Conservation (phyloP, 2,888 invertebrate genomes). For the Rotaria socialis region DNA sequence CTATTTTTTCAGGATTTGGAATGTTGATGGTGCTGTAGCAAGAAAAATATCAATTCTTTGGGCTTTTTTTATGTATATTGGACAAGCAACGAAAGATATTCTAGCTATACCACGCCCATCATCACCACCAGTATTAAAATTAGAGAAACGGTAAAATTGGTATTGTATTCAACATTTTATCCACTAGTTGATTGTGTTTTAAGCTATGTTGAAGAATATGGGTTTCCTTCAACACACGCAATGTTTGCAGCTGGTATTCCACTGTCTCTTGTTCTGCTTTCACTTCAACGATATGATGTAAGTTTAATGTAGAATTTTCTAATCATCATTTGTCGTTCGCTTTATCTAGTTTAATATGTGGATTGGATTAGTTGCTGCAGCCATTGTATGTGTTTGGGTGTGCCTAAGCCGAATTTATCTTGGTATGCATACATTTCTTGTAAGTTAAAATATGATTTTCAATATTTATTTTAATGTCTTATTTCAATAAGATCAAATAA, state of each 20-base stretch:
- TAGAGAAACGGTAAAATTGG: conserved; percentile 66
- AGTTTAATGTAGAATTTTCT: not conserved
- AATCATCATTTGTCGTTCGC: not conserved
- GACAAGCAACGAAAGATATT: conserved; percentile 47
- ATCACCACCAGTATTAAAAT: conserved; percentile 43
- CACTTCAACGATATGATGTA: conserved; percentile 43
- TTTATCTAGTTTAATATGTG: conserved; percentile 16
- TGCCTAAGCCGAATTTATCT: conserved; percentile 75
- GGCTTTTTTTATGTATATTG: conserved; percentile 47
- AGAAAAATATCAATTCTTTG: conserved; percentile 66
- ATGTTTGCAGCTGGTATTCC: conserved; percentile 46
- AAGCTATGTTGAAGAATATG: conserved; percentile 43
- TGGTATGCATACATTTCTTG: conserved; percentile 82
- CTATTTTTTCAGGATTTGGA: conserved; percentile 67
- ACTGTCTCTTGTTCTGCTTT: conserved; percentile 42
- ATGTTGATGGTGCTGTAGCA: conserved; percentile 79
- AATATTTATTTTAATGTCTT: not conserved
- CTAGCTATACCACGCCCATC: conserved; percentile 43
- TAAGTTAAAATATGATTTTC: not conserved
- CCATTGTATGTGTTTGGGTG: conserved; percentile 38
- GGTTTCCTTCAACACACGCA: conserved; percentile 47
- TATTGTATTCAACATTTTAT: too few relatives aligned
- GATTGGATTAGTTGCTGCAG: not conserved
- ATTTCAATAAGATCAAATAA: not conserved
- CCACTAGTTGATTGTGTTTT: not conserved